These are phyloP conservation scores for Apostichopus leukothele DNA, from an alignment of 53 echinoderm and acorn worm species.

Conservation along the genomic window DNA sequence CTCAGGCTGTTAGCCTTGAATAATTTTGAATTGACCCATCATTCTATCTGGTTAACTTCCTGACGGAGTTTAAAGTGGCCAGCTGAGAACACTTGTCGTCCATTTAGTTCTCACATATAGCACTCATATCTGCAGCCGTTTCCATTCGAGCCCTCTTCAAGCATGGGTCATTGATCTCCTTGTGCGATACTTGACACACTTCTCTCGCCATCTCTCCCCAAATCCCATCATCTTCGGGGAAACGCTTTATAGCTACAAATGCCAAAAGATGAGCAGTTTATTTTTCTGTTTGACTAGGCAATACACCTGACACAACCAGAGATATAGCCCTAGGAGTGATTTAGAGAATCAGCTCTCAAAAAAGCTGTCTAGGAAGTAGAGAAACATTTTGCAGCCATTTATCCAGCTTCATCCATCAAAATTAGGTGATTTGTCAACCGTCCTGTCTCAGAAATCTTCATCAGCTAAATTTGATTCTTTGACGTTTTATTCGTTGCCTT, in stretches of 20 bases:
- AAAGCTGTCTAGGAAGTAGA: background rate
- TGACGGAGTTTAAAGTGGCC: background rate
- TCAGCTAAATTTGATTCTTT: too few species aligned
- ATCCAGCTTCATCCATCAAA: background rate
- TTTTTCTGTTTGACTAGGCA: slow-evolving; percentile 1
- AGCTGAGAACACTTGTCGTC: slow-evolving; percentile 30
- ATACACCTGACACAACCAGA: background rate
- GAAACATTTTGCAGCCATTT: slow-evolving; percentile 2
- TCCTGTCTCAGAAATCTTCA: background rate
- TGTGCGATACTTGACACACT: slow-evolving; percentile 17
- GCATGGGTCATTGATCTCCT: slow-evolving; percentile 45
- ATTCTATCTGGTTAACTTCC: background rate
- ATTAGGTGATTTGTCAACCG: background rate
- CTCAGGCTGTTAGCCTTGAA: too few species aligned
- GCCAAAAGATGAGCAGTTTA: background rate
- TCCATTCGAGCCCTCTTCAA: slow-evolving; percentile 1
- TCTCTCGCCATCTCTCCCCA: slow-evolving; percentile 4
- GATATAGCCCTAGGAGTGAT: background rate
- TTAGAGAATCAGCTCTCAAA: background rate
- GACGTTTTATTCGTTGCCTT: too few species aligned
- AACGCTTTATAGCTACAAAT: background rate
- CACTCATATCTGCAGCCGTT: background rate
- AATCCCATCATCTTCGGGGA: slow-evolving; percentile 19
- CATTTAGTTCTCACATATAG: slow-evolving; percentile 28
- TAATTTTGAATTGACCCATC: too few species aligned